These are phyloP conservation scores for Mycalesis mineus DNA, from an alignment of 2,888 invertebrate genomes.

Conservation along the genomic window DNA sequence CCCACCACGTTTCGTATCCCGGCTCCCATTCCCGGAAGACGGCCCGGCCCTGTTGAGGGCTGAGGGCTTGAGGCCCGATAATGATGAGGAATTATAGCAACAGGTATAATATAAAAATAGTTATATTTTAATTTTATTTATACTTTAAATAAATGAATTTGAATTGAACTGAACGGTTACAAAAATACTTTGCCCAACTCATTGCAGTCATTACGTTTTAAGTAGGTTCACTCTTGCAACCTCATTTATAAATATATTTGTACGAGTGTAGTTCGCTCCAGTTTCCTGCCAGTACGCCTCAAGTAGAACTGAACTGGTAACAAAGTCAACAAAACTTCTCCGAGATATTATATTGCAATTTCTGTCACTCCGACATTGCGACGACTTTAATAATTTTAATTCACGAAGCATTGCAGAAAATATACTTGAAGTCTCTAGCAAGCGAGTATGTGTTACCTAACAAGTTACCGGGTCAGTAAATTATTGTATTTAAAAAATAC, in stretches of 20 bases:
- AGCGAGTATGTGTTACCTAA: no score
- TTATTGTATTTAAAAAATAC: no score
- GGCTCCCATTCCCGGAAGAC: no score
- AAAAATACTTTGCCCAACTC: neutral
- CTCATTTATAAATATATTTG: slow-evolving; percentile 10
- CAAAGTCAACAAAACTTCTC: slow-evolving; percentile 20
- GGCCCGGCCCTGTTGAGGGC: no score
- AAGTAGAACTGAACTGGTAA: slow-evolving; percentile 14
- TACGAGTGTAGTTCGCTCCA: slow-evolving; percentile 11
- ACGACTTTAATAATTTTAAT: slow-evolving; percentile 11
- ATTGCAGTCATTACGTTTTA: neutral
- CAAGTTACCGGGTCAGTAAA: no score
- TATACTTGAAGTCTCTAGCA: neutral
- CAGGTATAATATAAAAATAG: no score
- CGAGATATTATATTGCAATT: slow-evolving; percentile 20
- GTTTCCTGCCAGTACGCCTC: slow-evolving; percentile 12
- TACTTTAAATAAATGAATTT: no score
- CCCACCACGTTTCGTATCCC: no score
- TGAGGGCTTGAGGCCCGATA: no score
- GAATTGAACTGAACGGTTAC: neutral
- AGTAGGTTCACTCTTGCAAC: slow-evolving; percentile 6
- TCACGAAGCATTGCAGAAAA: neutral
- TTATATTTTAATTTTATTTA: no score
- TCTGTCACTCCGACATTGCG: slow-evolving; percentile 16
- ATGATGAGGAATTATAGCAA: no score